A percentile compares a stretch with the other conserved stretches of the same genome.
Conservation (phyloP, 2,797 vertebrate species). For the Pempheris klunzingeri region DNA sequence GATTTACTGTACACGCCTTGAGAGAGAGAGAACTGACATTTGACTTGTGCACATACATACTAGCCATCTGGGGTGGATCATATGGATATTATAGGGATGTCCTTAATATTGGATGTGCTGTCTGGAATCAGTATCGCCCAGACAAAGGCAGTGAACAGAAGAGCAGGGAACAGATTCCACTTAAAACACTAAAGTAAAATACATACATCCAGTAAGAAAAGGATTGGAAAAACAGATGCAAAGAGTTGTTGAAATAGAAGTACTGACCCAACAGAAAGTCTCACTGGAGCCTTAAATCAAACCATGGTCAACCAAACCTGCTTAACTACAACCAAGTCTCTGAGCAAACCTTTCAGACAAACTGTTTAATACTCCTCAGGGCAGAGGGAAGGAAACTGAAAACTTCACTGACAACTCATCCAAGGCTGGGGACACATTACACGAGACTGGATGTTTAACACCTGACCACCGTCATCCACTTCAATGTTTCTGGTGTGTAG, state of each 20-base stretch:
- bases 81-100: not conserved
- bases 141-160: not conserved
- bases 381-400: not conserved
- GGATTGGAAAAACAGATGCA: not conserved
- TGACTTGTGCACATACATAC: slow-evolving; percentile 1
- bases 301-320: not conserved
- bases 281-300: slow-evolving; percentile 1
- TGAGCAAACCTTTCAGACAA: not conserved
- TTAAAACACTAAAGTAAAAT: not conserved
- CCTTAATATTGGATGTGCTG: not conserved
- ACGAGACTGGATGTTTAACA: not conserved
- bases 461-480: not conserved
- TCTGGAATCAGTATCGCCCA: not conserved
- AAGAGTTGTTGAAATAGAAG: not conserved
- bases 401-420: not conserved
- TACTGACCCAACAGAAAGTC: not conserved
- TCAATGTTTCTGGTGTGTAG: not conserved
- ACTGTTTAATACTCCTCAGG: not conserved
- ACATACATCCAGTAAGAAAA: not conserved
- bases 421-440: not conserved
- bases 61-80: not conserved
- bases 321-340: not conserved
- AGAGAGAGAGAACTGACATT: not conserved
- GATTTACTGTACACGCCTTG: not conserved
- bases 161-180: not conserved